Evolutionary conservation across 1,140 invertebrate species (phyloP).

Genomic region (Bombus pyrosoma): DNA sequence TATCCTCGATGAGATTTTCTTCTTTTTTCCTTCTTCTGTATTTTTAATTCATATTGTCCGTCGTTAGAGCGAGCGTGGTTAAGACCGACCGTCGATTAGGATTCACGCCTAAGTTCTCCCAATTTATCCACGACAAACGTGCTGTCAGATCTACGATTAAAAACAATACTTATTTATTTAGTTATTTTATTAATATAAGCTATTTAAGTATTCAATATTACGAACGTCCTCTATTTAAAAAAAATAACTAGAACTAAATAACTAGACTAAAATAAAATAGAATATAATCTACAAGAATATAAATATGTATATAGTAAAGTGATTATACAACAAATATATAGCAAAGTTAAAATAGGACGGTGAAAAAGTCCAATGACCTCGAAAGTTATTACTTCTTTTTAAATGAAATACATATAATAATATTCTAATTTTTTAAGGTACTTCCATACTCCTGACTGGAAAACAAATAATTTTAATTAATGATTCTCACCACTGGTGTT

Average conservation of each 20-base stretch:
- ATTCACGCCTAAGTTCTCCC: slow-evolving; percentile 98
- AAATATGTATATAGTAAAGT: too few relatives aligned
- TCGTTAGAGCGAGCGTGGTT: slow-evolving; percentile 90
- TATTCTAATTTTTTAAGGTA: too few relatives aligned
- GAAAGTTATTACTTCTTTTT: not conserved
- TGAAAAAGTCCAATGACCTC: not conserved
- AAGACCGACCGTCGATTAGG: slow-evolving; percentile 91
- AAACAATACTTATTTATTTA: not conserved
- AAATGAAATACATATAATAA: too few relatives aligned
- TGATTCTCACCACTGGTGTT: slow-evolving; percentile 95
- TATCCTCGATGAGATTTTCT: not conserved
- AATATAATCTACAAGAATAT: not conserved
- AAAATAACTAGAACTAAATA: too few relatives aligned
- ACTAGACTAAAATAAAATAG: too few relatives aligned
- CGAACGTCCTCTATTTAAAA: too few relatives aligned
- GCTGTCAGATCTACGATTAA: slow-evolving; percentile 94
- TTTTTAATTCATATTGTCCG: slow-evolving; percentile 87
- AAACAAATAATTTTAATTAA: not conserved
- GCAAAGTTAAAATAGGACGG: not conserved
- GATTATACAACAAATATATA: not conserved
- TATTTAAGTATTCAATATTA: not conserved
- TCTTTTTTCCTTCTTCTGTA: not conserved
- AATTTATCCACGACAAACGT: slow-evolving; percentile 98
- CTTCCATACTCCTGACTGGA: not conserved
- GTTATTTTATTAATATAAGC: not conserved